Evolutionary conservation across 1,140 invertebrate genomes (phyloP).

Genomic region (Micrasema longulum): DNA sequence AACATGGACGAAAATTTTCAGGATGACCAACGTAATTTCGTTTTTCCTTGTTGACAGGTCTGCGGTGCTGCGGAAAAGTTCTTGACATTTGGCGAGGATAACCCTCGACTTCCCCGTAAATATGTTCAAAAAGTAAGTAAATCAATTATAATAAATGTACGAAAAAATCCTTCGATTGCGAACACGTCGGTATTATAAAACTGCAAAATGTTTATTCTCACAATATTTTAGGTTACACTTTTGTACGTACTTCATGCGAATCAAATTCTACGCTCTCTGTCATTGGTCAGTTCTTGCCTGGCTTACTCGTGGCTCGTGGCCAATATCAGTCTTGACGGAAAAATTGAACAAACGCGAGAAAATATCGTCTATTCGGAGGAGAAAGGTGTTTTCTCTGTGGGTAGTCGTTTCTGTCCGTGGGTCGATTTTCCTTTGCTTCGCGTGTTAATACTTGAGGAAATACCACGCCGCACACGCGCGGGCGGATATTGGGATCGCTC

Average conservation of each 20-base stretch:
- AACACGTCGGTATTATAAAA: neutral
- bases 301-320: conserved; percentile 14
- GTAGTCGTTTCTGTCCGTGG: conserved; percentile 16
- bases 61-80: neutral
- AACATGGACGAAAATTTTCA: conserved; percentile 23
- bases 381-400: conserved; percentile 25
- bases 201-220: conserved; percentile 20
- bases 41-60: conserved; percentile 17
- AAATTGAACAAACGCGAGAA: neutral
- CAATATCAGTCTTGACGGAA: conserved; percentile 26
- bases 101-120: conserved; percentile 1
- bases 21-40: conserved; percentile 28
- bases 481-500: neutral
- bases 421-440: conserved; percentile 6
- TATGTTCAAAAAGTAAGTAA: conserved; percentile 50
- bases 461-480: neutral
- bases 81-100: conserved; percentile 17
- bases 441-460: neutral
- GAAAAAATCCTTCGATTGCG: neutral
- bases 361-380: conserved; percentile 14
- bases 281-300: conserved; percentile 20
- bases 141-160: conserved; percentile 23
- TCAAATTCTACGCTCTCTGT: neutral
- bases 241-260: conserved; percentile 31
- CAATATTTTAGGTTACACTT: conserved; percentile 29